These are phyloP conservation scores for Daubentonia madagascariensis DNA, from an alignment of 2,113 vertebrate species.

Conservation along the genomic window DNA sequence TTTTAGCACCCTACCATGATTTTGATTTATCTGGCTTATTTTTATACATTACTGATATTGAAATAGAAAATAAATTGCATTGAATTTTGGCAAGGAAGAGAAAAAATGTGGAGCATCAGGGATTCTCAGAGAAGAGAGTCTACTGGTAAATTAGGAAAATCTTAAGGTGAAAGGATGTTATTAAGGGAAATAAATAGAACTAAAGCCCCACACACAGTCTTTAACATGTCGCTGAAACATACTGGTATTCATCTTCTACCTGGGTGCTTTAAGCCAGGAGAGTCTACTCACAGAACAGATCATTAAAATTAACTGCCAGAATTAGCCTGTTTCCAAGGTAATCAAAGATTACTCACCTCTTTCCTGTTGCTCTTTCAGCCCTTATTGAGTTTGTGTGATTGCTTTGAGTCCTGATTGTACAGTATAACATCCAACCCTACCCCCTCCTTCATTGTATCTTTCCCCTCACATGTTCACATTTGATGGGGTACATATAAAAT, in stretches of 20 bases:
- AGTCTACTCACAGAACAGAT: neutral
- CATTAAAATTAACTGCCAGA: neutral
- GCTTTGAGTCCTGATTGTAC: neutral
- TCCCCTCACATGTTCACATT: neutral
- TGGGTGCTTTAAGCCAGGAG: neutral
- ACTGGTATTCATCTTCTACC: neutral
- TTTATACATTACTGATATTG: neutral
- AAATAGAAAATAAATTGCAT: neutral
- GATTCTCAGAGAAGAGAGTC: neutral
- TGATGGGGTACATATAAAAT: neutral
- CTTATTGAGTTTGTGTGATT: neutral
- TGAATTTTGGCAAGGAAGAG: neutral
- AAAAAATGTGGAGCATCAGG: neutral
- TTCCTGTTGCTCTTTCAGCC: neutral
- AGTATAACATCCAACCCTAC: neutral
- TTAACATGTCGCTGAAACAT: neutral
- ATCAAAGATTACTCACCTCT: neutral
- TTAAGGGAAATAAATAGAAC: neutral
- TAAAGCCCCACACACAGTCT: neutral
- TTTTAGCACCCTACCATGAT: neutral
- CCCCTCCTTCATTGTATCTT: neutral
- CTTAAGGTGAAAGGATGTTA: neutral
- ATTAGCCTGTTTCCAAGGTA: neutral
- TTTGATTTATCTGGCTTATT: neutral
- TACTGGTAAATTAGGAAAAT: neutral